Percentiles rank a stretch among this genome's conserved stretches.
Conservation (phyloP, 2,113 vertebrate genomes). For the Pygathrix nemaeus region DNA sequence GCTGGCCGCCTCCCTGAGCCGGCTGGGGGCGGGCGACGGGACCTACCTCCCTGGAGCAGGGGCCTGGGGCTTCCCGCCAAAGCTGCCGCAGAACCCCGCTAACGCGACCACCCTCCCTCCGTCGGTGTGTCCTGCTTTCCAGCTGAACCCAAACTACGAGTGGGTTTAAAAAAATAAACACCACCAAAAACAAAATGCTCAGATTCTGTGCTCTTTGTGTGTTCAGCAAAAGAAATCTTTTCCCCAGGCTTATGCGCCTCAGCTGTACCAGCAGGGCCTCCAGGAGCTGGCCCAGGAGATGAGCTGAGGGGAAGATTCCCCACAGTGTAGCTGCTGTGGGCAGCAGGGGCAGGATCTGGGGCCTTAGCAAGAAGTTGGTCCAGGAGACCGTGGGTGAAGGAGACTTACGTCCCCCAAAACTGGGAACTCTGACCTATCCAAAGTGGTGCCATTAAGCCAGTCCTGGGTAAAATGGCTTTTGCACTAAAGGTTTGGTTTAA, state of each 20-base stretch:
- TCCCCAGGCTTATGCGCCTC: not conserved
- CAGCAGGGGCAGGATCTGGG: not conserved
- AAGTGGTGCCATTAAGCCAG: not conserved
- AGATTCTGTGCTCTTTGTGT: not conserved
- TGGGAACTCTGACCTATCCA: not conserved
- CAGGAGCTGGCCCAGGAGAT: not conserved
- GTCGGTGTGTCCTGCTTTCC: conserved; percentile 61
- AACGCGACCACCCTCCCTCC: not conserved
- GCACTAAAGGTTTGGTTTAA: not conserved
- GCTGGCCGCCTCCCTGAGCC: not conserved
- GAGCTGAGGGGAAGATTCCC: not conserved
- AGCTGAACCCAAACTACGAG: conserved; percentile 68
- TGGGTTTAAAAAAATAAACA: conserved; percentile 77
- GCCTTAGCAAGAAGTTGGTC: not conserved
- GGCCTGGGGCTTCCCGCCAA: conserved; percentile 35
- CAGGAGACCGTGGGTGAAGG: not conserved
- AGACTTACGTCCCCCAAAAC: not conserved
- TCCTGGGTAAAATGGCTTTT: conserved; percentile 11
- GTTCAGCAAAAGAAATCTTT: not conserved
- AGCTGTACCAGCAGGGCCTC: not conserved
- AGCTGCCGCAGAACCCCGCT: conserved; percentile 32
- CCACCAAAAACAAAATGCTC: conserved; percentile 27
- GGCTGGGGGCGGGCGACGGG: not conserved
- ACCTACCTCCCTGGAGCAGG: conserved; percentile 51
- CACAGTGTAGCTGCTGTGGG: fast-evolving